These are phyloP conservation scores for Oscarella lobularis DNA, from an alignment of 37 sponge, comb jelly and placozoan genomes.

Conservation along the genomic window DNA sequence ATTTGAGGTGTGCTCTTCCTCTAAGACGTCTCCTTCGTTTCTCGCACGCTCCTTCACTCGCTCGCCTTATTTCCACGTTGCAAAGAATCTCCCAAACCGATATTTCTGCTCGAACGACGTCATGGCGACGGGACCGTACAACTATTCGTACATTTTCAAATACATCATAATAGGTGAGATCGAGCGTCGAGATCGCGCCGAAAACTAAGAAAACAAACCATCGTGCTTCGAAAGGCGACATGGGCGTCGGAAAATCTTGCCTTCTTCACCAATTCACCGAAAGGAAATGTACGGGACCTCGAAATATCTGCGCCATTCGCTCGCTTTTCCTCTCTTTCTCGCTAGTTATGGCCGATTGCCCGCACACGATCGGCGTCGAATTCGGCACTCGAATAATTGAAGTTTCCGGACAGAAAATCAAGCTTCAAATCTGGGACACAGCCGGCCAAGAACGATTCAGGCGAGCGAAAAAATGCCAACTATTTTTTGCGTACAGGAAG, in stretches of 20 bases:
- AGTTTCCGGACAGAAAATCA: slow-evolving; percentile 95
- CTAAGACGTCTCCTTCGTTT: too few relatives aligned
- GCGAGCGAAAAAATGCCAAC: slow-evolving; percentile 14
- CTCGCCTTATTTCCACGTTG: too few relatives aligned
- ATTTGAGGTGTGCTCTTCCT: too few relatives aligned
- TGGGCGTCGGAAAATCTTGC: slow-evolving; percentile 99
- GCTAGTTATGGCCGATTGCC: slow-evolving; percentile 98
- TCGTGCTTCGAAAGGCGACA: slow-evolving; percentile 63
- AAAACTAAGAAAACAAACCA: too few relatives aligned
- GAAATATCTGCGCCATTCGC: not conserved
- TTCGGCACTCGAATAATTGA: slow-evolving; percentile 99
- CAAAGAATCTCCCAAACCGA: too few relatives aligned
- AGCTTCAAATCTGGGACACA: slow-evolving; percentile 99
- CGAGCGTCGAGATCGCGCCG: not conserved
- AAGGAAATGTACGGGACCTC: slow-evolving; percentile 76
- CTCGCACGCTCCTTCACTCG: too few relatives aligned
- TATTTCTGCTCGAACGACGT: too few relatives aligned
- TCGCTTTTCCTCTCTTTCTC: not conserved
- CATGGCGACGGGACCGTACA: slow-evolving; percentile 98
- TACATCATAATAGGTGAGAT: slow-evolving; percentile 99
- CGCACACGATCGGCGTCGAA: slow-evolving; percentile 99
- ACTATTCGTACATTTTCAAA: slow-evolving; percentile 99
- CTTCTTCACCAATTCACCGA: slow-evolving; percentile 99
- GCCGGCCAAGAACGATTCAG: slow-evolving; percentile 98
- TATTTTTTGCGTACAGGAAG: not conserved